Conservation (phyloP, 2,888 invertebrate species). For the Cancer borealis region DNA sequence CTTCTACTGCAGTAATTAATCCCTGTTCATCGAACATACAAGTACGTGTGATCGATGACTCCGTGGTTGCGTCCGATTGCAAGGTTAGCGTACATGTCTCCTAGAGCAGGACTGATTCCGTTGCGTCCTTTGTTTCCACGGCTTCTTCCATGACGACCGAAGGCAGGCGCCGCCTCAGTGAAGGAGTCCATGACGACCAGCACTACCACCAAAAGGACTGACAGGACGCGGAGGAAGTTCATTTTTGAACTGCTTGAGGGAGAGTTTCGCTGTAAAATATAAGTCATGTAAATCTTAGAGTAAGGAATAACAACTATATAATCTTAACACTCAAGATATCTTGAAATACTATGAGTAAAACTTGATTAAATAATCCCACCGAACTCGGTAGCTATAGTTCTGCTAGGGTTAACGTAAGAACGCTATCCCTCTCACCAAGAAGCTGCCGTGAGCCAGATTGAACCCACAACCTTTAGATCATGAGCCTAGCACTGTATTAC, state of each 20-base stretch:
- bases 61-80: background rate
- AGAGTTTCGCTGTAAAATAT: background rate
- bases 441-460: no score
- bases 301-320: background rate
- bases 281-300: background rate
- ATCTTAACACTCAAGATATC: no score
- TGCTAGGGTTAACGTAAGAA: no score
- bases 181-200: slow-evolving; percentile 32
- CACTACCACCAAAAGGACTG: slow-evolving; percentile 32
- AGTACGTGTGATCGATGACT: background rate
- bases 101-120: background rate
- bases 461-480: no score
- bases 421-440: no score
- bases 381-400: no score
- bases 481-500: no score
- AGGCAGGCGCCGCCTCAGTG: slow-evolving; percentile 31
- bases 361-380: no score
- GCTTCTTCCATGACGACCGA: background rate
- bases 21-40: background rate
- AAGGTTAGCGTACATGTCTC: background rate
- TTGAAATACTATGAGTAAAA: no score
- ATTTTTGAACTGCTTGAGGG: slow-evolving; percentile 35
- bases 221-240: slow-evolving; percentile 56
- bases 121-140: background rate
- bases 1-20: background rate